Base-by-base conservation (phyloP, 2,113 vertebrate species). In the Camelus bactrianus region DNA sequence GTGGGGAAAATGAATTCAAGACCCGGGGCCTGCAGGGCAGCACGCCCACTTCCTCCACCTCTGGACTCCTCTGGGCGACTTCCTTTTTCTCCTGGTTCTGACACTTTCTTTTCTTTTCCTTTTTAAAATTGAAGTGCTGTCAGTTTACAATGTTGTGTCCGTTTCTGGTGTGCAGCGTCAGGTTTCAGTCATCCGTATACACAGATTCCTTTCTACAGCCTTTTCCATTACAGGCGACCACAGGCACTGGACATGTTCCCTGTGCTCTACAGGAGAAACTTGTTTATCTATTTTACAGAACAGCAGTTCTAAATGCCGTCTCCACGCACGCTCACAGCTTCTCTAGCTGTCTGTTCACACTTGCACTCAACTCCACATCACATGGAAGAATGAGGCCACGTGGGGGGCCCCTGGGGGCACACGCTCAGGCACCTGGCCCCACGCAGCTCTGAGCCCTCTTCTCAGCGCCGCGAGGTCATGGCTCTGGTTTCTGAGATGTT, bases 1-100 rank as follows among this genome's bases (percentile, higher is more conserved):
- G 9, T 35, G 30, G 35, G 56, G 92, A 13, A 89, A 96, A 80
- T 69, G 92, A 84, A 81, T 24, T 89, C 83, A 70, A 48, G 35
- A 16, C 52, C 46, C 1, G 0, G 80, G 16, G 28, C 35, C 50
- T 32, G 46, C 2, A 0, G 42, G n/a, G 28, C 4, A 42, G 42
- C 54, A 38, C 7, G 9, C 19, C 35, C 17, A 46, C 22, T 62
- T 86, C 79, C 83, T 81, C 83, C 4, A 8, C 54, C 32, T 62
- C 88, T 3, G 65, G 50, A 42, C 70, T 52, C 38, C 58, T 86
- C 42, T 2, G 35, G 79, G n/a, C 46, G 46, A 35, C 80, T 83
- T 62, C 38, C 38, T 42, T 42, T 5, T 5, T 42, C 38, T 42
- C 38, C 38, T 42, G 38, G 38, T 42, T 4, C 38, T 42, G 38